Percentiles rank a stretch among this genome's conserved stretches.
These are phyloP conservation scores for Drosophila sechellia DNA, from an alignment of 1,140 invertebrate species.

Conservation along the genomic window DNA sequence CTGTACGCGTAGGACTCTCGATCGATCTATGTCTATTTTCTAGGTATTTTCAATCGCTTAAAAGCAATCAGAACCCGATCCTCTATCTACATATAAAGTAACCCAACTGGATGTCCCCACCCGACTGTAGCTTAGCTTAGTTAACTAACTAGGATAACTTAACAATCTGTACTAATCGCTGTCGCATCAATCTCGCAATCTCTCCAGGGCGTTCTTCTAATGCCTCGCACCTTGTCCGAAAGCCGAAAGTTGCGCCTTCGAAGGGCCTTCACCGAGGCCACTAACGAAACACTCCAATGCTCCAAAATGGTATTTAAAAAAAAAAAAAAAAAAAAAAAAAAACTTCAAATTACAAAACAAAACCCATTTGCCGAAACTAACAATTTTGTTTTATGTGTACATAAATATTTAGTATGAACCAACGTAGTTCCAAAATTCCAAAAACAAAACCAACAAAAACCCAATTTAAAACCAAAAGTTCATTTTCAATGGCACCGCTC, in stretches of 20 bases:
- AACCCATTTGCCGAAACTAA: slow-evolving; percentile 28
- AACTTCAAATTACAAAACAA: slow-evolving; percentile 1
- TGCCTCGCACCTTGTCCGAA: slow-evolving; percentile 94
- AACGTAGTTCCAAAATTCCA: slow-evolving; percentile 12
- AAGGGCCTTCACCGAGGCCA: slow-evolving; percentile 94
- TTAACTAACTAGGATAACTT: slow-evolving; percentile 40
- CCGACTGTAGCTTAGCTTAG: slow-evolving; percentile 22
- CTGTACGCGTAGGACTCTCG: slow-evolving; percentile 6
- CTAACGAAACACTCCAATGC: slow-evolving; percentile 93
- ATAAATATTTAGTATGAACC: slow-evolving; percentile 45
- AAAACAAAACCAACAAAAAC: slow-evolving; percentile 21
- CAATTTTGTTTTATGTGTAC: slow-evolving; percentile 44
- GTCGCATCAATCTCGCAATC: slow-evolving; percentile 62
- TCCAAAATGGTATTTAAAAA: slow-evolving; percentile 91
- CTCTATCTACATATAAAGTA: background rate
- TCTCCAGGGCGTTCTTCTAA: slow-evolving; percentile 92
- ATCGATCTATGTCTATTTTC: slow-evolving; percentile 16
- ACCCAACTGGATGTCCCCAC: background rate
- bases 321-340: slow-evolving; percentile 21
- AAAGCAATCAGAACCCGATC: slow-evolving; percentile 3
- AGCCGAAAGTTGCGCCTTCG: slow-evolving; percentile 91
- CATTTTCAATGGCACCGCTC: slow-evolving; percentile 42
- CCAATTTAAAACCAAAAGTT: slow-evolving; percentile 1
- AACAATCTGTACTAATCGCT: slow-evolving; percentile 65
- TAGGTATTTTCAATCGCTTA: slow-evolving; percentile 16